phyloP scores from a whole-genome alignment of 2,113 vertebrate species.

The Silurus meridionalis region DNA sequence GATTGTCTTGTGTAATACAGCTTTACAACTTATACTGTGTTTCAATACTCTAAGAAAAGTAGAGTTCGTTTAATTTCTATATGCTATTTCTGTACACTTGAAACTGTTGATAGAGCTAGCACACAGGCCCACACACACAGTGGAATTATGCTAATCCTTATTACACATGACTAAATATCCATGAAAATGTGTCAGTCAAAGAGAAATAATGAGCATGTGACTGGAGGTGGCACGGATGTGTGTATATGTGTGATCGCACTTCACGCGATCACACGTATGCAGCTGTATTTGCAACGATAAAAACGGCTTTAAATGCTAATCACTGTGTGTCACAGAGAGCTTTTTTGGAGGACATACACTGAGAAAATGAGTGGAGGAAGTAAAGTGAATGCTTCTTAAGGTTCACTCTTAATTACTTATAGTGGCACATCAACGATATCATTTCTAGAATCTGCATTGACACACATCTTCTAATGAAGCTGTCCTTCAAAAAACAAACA shows the following conservation, averaged over 20 bases:
- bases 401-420: conserved; percentile 19
- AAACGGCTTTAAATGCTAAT: not conserved
- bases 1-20: not conserved
- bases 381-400: not conserved
- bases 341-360: not conserved
- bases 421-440: not conserved
- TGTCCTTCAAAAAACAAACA: conserved; percentile 1
- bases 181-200: conserved; percentile 12
- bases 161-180: conserved; percentile 22
- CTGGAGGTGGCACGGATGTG: conserved; percentile 23
- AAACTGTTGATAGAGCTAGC: not conserved
- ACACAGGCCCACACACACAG: not conserved
- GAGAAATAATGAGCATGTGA: conserved; percentile 2
- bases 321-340: not conserved
- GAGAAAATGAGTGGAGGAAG: conserved; percentile 6
- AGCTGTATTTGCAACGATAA: conserved; percentile 13
- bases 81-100: not conserved
- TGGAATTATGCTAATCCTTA: conserved; percentile 15
- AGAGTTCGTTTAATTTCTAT: not conserved
- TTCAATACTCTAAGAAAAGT: not conserved
- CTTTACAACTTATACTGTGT: not conserved
- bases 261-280: not conserved
- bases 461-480: conserved; percentile 20
- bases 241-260: not conserved
- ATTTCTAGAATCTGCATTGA: conserved; percentile 22